phyloP scores from a whole-genome alignment of 2,888 invertebrate genomes.

The Dioctria rufipes region DNA sequence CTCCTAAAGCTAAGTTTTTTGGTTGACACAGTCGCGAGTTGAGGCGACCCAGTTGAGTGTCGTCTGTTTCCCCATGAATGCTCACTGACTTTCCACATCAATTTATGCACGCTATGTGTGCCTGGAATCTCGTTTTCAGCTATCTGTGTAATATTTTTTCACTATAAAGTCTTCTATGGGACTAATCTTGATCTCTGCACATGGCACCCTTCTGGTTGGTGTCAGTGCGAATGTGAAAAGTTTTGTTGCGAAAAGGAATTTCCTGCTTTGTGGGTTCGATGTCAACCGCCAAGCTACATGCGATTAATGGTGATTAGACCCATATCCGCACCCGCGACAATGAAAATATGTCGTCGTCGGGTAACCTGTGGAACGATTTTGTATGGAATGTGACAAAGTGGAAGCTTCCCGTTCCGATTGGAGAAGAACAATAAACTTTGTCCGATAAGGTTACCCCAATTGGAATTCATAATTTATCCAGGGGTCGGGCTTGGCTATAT shows the following conservation, averaged over 20 bases:
- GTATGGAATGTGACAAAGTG: conserved; percentile 20
- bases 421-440: conserved; percentile 15
- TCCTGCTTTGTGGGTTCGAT: conserved; percentile 24
- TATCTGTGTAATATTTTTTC: conserved; percentile 21
- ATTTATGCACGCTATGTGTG: conserved; percentile 10
- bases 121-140: conserved; percentile 25
- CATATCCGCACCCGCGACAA: conserved; percentile 28
- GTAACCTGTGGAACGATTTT: neutral
- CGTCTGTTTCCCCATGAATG: conserved; percentile 27
- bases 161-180: neutral
- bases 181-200: conserved; percentile 40
- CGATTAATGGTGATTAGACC: conserved; percentile 44
- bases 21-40: neutral
- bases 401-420: conserved; percentile 30
- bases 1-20: conserved; percentile 42
- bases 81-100: neutral
- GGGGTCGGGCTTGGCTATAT: neutral
- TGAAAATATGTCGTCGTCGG: conserved; percentile 21
- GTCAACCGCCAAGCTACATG: conserved; percentile 29
- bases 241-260: conserved; percentile 53
- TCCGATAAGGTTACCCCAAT: conserved; percentile 25
- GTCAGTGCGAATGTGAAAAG: conserved; percentile 42
- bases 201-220: conserved; percentile 37
- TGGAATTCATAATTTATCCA: conserved; percentile 35
- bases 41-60: conserved; percentile 1